Evolutionary conservation across 2,113 vertebrate genomes (phyloP), one percentile per base, ranked within the genome.

Genomic region (Gasterosteus nipponicus): DNA sequence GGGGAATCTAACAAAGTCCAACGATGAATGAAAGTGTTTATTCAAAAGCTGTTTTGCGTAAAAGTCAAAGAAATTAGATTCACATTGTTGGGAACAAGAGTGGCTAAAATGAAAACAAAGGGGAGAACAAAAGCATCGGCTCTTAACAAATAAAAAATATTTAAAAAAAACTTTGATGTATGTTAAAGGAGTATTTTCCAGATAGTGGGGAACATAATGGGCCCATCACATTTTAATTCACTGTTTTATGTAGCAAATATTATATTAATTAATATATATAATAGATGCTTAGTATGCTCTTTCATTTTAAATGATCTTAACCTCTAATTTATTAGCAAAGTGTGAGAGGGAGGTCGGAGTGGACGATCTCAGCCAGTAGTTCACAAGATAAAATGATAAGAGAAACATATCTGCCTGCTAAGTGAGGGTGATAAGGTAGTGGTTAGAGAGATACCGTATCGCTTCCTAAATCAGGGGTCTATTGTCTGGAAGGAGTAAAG

Each of bases 1-100:
- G 38, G 80, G 26, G 58, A 64, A 84, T 86, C 82, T 83, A 80
- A 82, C 59, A 73, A 26, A 72, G 83, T 84, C 65, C 79, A 83
- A 82, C 66, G 39, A 78, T 73, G 33, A 70, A 88, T 84, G 85
- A 47, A 77, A 76, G 84, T 89, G 65, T 81, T 79, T 77, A 87
- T 86, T 84, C 49, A 64, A 51, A 53, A 63, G 10, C 10, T 53
- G 49, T 7, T 22, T 14, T 39, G 31, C 44, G 53, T 10, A 84
- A 64, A 42, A 75, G 49, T 73, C 78, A 22, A 26, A 71, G 47
- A 53, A 51, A 79, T 64, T 10, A 33, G 72, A 86, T 88, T 74
- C 5, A 18, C 10, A 29, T 44, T 1, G 35, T 22, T 46, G 26
- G 5, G 38, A 44, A 57, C 47, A 38, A 62, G 10, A 38, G 2